Evolutionary conservation across 2,797 vertebrate genomes (phyloP).

Genomic region (Centroberyx gerrardi): DNA sequence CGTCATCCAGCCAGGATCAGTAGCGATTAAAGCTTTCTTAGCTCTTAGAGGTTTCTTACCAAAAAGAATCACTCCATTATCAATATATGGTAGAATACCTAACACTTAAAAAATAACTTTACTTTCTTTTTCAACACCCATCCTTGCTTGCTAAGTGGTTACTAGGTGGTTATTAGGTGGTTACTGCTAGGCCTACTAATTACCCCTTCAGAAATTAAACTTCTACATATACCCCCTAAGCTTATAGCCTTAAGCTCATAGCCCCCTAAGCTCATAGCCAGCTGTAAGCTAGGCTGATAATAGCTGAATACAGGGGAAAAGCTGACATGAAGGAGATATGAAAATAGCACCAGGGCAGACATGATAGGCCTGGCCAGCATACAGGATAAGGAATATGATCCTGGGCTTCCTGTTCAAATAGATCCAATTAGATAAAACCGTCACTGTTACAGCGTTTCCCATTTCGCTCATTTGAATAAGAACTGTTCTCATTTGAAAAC

Average conservation of each 20-base stretch:
- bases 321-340: constrained; percentile 19
- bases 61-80: constrained; percentile 1
- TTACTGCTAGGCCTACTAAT: neutral
- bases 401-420: constrained; percentile 43
- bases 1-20: too few relatives aligned
- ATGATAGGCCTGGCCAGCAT: constrained; percentile 1
- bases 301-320: constrained; percentile 1
- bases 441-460: neutral
- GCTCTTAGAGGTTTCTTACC: too few relatives aligned
- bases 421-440: neutral
- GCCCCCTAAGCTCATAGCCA: neutral
- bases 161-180: too few relatives aligned
- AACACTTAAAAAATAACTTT: neutral
- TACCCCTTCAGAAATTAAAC: neutral
- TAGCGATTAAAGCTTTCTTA: too few relatives aligned
- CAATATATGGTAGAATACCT: neutral
- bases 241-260: neutral
- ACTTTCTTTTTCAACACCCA: neutral
- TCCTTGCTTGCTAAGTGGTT: neutral
- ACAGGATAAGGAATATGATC: neutral
- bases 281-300: neutral
- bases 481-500: constrained; percentile 34
- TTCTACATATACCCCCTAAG: neutral
- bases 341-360: constrained; percentile 30
- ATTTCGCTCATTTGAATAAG: constrained; percentile 44